phyloP scores from a whole-genome alignment of 2,888 invertebrate species.

The Blomia tropicalis region DNA sequence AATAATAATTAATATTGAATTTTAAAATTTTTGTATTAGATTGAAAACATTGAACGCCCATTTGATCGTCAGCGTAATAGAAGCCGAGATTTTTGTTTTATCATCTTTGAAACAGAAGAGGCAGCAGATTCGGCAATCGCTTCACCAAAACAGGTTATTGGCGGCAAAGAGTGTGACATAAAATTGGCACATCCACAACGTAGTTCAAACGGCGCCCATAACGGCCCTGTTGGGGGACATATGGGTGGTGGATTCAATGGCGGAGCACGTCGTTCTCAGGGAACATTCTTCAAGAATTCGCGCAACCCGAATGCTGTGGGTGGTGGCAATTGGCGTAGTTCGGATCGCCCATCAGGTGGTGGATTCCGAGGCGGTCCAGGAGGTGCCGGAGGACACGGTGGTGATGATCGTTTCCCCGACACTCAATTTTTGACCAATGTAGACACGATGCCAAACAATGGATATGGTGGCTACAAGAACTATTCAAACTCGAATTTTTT shows the following conservation, averaged over 20 bases:
- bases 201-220: neutral
- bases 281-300: constrained; percentile 3
- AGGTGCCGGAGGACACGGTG: constrained; percentile 4
- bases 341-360: neutral
- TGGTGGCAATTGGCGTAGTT: constrained; percentile 20
- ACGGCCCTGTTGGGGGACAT: neutral
- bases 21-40: too few species aligned
- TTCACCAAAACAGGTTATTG: constrained; percentile 78
- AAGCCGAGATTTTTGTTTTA: constrained; percentile 90
- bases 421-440: constrained; percentile 10
- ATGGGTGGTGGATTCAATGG: constrained; percentile 12
- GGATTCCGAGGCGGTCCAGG: neutral
- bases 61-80: constrained; percentile 93
- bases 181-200: constrained; percentile 51
- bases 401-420: neutral
- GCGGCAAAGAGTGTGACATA: constrained; percentile 85
- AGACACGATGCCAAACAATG: constrained; percentile 6
- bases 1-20: neutral
- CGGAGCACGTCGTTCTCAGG: neutral
- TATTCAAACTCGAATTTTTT: constrained; percentile 19
- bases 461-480: constrained; percentile 14
- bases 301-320: neutral
- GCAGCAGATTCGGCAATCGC: constrained; percentile 78
- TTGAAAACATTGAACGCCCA: constrained; percentile 60
- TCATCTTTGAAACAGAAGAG: constrained; percentile 88